Conservation (phyloP, 2,797 vertebrate genomes). For the Cottoperca gobio region DNA sequence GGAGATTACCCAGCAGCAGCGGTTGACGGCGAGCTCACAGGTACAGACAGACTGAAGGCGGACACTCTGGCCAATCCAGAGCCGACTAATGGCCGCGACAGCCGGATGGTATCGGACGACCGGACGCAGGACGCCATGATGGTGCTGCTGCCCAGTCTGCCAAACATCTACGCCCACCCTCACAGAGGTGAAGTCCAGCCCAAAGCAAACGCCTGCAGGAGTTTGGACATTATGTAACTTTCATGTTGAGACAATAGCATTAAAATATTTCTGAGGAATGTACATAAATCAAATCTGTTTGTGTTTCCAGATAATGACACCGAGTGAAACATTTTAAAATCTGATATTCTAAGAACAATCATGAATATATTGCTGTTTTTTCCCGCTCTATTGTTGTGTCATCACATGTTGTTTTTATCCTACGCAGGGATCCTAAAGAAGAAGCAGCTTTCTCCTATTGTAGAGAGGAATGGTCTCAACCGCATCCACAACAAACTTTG, state of each 20-base stretch:
- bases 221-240: background rate
- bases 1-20: slow-evolving; percentile 58
- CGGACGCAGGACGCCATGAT: slow-evolving; percentile 63
- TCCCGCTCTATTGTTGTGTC: background rate
- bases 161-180: slow-evolving; percentile 82
- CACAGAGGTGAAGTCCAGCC: slow-evolving; percentile 86
- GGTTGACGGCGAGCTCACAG: slow-evolving; percentile 74
- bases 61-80: slow-evolving; percentile 67
- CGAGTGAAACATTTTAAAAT: background rate
- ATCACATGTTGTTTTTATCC: background rate
- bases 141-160: slow-evolving; percentile 81
- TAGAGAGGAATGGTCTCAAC: slow-evolving; percentile 87
- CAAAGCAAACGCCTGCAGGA: background rate
- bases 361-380: background rate
- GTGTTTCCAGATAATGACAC: background rate
- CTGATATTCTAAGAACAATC: background rate
- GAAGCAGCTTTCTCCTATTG: slow-evolving; percentile 91
- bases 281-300: background rate
- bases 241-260: background rate
- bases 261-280: background rate
- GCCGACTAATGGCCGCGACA: slow-evolving; percentile 25
- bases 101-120: slow-evolving; percentile 60
- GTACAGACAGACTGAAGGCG: slow-evolving; percentile 65
- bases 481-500: slow-evolving; percentile 86
- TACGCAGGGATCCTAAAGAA: slow-evolving; percentile 94